Evolutionary conservation across 35 echinoderm and acorn worm species (phyloP), one percentile per base, ranked within the genome.

Genomic region (Hemicentrotus pulcherrimus): DNA sequence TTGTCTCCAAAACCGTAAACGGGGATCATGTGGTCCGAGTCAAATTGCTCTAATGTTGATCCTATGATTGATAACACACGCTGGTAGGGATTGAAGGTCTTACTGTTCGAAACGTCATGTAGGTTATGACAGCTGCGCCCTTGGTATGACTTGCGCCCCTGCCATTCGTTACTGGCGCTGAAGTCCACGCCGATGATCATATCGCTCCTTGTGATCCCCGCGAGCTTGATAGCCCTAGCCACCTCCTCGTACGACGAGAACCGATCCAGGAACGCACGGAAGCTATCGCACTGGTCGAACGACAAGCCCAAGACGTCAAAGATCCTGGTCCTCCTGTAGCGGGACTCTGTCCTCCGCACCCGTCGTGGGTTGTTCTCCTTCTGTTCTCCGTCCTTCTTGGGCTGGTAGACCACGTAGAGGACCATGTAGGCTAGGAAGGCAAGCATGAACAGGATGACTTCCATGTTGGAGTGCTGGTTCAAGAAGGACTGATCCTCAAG

Each of bases 91-190:
- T 99, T 99, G 50, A 99, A 94, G 5, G 96, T 95, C 94, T 97
- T 99, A 1, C 95, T 41, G 41, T 96, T 97, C 8, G 95, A 85
- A 2, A 99, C 86, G 47, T 99, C 97, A n/a, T 99, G 98, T 12
- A 99, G 50, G 85, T 97, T 98, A 16, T 94, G 86, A 35, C 86
- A 94, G 47, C 94, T 87, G 35, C 35, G 35, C 35, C 11, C 11
- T 59, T 78, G 18, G 32, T 95, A 99, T 1, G 95, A 89, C 47
- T 97, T 97, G 22, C 98, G 71, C 3, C 98, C 98, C 86, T 99
- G 98, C 98, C 98, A 99, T 88, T 99, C 98, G 41, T 99, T 99
- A 88, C 98, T 99, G n/a, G 98, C 98, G 16, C 97, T 99, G 91
- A 99, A 99, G 86, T 99, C 98, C 32, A 99, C 94, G 14, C 95